Conservation (phyloP, 2,888 invertebrate species). For the Epistrophe grossulariae region DNA sequence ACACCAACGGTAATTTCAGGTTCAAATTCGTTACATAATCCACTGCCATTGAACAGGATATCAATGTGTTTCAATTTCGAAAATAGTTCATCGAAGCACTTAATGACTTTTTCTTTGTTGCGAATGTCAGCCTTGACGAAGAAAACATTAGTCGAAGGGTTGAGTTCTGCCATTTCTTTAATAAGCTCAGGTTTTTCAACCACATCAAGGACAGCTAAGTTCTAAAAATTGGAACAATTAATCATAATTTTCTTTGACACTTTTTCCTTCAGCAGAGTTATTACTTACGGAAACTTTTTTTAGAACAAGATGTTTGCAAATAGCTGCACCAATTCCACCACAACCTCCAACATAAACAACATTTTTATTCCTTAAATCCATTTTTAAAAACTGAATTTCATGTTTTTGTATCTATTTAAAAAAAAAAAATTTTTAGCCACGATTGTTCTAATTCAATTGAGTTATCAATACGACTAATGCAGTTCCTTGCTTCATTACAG, state of each 20-base stretch:
- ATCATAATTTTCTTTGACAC: neutral
- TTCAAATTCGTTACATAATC: slow-evolving; percentile 81
- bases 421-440: neutral
- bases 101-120: slow-evolving; percentile 78
- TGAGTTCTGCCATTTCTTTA: slow-evolving; percentile 79
- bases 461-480: neutral
- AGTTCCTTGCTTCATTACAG: neutral
- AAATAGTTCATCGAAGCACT: slow-evolving; percentile 78
- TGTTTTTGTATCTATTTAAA: neutral
- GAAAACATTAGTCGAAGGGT: slow-evolving; percentile 78
- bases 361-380: slow-evolving; percentile 80
- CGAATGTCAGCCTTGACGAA: slow-evolving; percentile 80
- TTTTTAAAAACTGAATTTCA: slow-evolving; percentile 6
- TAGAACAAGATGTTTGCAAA: slow-evolving; percentile 79
- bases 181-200: slow-evolving; percentile 81
- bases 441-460: neutral
- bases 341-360: slow-evolving; percentile 80
- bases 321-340: slow-evolving; percentile 80
- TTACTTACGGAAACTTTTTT: slow-evolving; percentile 78
- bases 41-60: slow-evolving; percentile 77
- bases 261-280: neutral
- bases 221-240: slow-evolving; percentile 71
- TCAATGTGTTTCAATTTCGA: slow-evolving; percentile 69
- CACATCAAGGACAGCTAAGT: slow-evolving; percentile 80
- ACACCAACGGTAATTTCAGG: slow-evolving; percentile 80